A percentile compares a stretch with the other conserved stretches of the same genome.
Conservation (phyloP, 2,797 vertebrate species). For the Sebastolobus alascanus region DNA sequence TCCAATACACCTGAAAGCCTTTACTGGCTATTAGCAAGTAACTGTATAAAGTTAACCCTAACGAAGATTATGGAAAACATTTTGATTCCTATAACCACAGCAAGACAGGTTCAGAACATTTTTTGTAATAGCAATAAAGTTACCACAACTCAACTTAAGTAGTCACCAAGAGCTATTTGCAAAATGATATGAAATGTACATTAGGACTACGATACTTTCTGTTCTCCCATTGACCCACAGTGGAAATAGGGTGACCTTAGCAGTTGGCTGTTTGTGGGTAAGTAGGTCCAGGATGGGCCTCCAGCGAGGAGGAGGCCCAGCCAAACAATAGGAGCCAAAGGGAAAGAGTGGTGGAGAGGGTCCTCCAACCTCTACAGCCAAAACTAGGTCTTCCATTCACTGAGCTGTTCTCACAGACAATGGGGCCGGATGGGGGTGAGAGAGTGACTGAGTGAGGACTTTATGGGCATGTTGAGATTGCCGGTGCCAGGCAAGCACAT, state of each 20-base stretch:
- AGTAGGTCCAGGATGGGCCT: slow-evolving; percentile 69
- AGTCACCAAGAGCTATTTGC: not conserved
- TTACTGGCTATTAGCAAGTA: not conserved
- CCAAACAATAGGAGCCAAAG: slow-evolving; percentile 71
- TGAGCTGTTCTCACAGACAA: slow-evolving; percentile 70
- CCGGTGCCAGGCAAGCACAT: slow-evolving; percentile 29
- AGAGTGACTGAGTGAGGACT: slow-evolving; percentile 34
- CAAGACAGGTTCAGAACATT: not conserved
- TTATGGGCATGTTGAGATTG: slow-evolving; percentile 26
- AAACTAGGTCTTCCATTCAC: slow-evolving; percentile 82
- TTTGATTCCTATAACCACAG: not conserved
- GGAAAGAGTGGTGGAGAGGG: slow-evolving; percentile 60
- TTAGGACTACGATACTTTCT: not conserved
- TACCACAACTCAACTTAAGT: not conserved
- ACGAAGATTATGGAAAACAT: not conserved
- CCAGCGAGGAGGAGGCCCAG: slow-evolving; percentile 57
- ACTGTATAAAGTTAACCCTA: not conserved
- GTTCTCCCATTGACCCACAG: slow-evolving; percentile 45
- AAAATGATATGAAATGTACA: not conserved
- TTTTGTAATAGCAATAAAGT: not conserved
- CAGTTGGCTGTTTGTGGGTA: slow-evolving; percentile 68
- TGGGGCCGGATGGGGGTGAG: slow-evolving; percentile 55
- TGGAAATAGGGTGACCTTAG: slow-evolving; percentile 62
- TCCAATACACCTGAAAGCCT: not conserved
- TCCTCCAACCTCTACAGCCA: slow-evolving; percentile 65